These are phyloP conservation scores for Idaea straminata DNA, from an alignment of 2,888 invertebrate genomes.

Conservation along the genomic window DNA sequence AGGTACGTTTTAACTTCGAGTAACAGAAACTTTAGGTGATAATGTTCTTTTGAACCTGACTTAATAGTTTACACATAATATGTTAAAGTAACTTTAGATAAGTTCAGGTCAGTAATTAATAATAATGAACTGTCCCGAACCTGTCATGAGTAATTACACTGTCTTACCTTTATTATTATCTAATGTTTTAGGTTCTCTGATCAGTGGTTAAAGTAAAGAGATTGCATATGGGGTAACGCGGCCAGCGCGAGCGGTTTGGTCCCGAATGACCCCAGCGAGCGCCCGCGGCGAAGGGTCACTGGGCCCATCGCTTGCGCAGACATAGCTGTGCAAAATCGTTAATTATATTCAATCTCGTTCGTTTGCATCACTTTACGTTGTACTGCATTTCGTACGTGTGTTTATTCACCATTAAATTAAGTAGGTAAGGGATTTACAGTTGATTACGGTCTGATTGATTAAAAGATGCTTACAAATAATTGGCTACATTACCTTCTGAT, in stretches of 20 bases:
- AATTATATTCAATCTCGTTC: slow-evolving; percentile 61
- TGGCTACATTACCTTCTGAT: neutral
- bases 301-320: slow-evolving; percentile 38
- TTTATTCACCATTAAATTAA: slow-evolving; percentile 16
- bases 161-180: no score
- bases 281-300: slow-evolving; percentile 49
- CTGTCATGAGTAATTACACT: no score
- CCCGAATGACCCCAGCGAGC: slow-evolving; percentile 39
- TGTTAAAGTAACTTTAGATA: no score
- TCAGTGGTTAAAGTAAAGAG: slow-evolving; percentile 13
- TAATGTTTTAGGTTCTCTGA: slow-evolving; percentile 18
- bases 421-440: slow-evolving; percentile 12
- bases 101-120: no score
- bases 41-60: no score
- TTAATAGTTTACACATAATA: no score
- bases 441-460: slow-evolving; percentile 2
- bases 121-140: no score
- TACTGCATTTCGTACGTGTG: slow-evolving; percentile 37
- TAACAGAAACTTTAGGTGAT: no score
- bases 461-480: slow-evolving; percentile 8
- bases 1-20: no score
- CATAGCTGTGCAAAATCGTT: slow-evolving; percentile 66
- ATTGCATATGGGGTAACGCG: slow-evolving; percentile 46
- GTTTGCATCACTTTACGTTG: slow-evolving; percentile 39
- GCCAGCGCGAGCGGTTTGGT: slow-evolving; percentile 37